Percentiles rank a stretch among this genome's conserved stretches.
Conservation (phyloP, 1,140 invertebrate genomes). For the Neodiprion fabricii region DNA sequence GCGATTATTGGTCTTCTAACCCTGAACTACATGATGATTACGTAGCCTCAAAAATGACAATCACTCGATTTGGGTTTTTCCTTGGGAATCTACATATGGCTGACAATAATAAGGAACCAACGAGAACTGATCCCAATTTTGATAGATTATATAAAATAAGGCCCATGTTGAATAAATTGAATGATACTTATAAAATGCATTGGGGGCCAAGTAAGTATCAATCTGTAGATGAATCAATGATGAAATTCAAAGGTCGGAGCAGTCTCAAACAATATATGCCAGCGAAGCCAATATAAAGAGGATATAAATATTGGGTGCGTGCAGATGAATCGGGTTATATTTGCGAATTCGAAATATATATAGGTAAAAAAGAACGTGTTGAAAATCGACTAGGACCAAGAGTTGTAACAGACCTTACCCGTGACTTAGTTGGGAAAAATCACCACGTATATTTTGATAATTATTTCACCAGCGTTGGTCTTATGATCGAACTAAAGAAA, state of each 20-base stretch:
- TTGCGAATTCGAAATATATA: conserved; percentile 56
- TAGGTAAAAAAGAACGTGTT: conserved; percentile 39
- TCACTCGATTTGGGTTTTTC: conserved; percentile 27
- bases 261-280: conserved; percentile 55
- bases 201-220: conserved; percentile 24
- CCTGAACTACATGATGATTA: conserved; percentile 27
- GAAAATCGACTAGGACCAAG: conserved; percentile 32
- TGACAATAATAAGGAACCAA: conserved; percentile 31
- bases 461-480: conserved; percentile 44
- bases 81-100: conserved; percentile 28
- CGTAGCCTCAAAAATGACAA: conserved; percentile 26
- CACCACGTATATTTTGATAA: conserved; percentile 47
- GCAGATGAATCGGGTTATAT: conserved; percentile 50
- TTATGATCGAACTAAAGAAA: conserved; percentile 43
- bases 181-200: conserved; percentile 21
- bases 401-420: conserved; percentile 45
- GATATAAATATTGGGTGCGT: conserved; percentile 56
- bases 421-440: conserved; percentile 34
- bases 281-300: conserved; percentile 59
- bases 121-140: conserved; percentile 24
- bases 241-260: conserved; percentile 50
- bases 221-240: conserved; percentile 48
- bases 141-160: conserved; percentile 37
- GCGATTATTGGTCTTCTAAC: conserved; percentile 33
- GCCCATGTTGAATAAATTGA: conserved; percentile 18